Base-by-base conservation (phyloP, 2,113 vertebrate genomes). In the Chaetodon trifascialis region DNA sequence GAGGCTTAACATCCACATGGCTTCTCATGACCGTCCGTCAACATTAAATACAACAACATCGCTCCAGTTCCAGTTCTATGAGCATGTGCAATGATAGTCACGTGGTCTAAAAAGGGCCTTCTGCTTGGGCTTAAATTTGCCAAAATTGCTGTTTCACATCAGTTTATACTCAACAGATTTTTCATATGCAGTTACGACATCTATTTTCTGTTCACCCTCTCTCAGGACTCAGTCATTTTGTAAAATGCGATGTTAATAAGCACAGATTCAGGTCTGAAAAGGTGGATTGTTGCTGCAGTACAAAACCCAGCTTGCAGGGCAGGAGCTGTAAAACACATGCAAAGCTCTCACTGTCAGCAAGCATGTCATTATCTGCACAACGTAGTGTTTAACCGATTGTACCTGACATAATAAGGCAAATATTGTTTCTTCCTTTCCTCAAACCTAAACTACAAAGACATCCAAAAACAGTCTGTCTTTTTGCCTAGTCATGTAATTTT, bases 231-330 rank as follows among this genome's bases (percentile, higher is more conserved):
- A 8, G 49, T 64, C 0, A 19, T 49, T 75, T 49, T 15, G 36
- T 73, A 23, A 34, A 62, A 62, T 72, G 5, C 7, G 15, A 44
- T 19, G n/a, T 75, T 44, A 40, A 47, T 60, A 46, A 76, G 23
- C 49, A 49, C 40, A 34, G 49, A 30, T 34, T 62, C 0, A 47
- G 36, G 44, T 59, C 21, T 30, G 47, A 19, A 67, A 54, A 51
- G 60, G 71, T 66, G 0, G 38, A 68, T 67, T 79, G 21, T 7
- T 14, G 17, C 21, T 5, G 10, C 51, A 46, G 42, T 1, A 0
- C 54, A 30, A 36, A 60, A 42, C n/a, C 30, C 17, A 34, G 55
- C 56, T 6, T 42, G 11, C 14, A 2, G 11, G 21, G 17, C 1
- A 0, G 11, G 25, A 52, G 21, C 58, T 7, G 44, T 52, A n/a